Percentiles rank a stretch among this genome's conserved stretches.
phyloP scores from a whole-genome alignment of 2,113 vertebrate species.

The Nothoprocta perdicaria region DNA sequence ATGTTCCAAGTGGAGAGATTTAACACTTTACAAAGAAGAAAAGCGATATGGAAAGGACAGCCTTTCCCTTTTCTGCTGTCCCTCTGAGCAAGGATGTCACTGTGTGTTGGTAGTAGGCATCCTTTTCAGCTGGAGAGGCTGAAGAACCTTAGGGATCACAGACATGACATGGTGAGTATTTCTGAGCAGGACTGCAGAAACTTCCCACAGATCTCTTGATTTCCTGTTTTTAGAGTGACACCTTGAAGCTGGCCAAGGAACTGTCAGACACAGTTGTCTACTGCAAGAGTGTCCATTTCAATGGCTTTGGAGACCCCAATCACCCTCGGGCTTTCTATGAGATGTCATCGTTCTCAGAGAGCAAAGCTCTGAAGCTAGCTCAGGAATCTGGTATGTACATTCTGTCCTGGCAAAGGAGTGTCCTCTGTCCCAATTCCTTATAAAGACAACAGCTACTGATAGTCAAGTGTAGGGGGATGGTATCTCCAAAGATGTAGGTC shows the following conservation, averaged over 20 bases:
- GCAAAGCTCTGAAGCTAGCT: constrained; percentile 85
- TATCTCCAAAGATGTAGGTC: neutral
- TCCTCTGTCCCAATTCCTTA: neutral
- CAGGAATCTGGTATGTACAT: constrained; percentile 83
- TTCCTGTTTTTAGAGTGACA: constrained; percentile 79
- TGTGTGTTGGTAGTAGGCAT: neutral
- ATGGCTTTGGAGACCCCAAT: constrained; percentile 81
- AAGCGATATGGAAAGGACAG: neutral
- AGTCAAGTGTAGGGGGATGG: neutral
- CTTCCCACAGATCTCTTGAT: neutral
- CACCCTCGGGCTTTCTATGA: constrained; percentile 86
- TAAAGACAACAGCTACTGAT: neutral
- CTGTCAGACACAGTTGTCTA: constrained; percentile 92
- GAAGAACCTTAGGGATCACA: neutral
- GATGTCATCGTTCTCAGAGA: constrained; percentile 91
- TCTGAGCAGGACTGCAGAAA: neutral
- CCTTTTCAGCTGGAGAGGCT: neutral
- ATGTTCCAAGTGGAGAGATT: neutral
- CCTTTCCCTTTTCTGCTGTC: neutral
- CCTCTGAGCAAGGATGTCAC: neutral
- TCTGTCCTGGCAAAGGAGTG: neutral
- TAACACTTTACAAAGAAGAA: neutral
- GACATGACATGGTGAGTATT: neutral
- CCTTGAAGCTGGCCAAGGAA: constrained; percentile 88
- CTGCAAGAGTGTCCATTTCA: constrained; percentile 96